Percentiles rank a stretch among this genome's conserved stretches.
Conservation (phyloP, 1,140 invertebrate species). For the Bacillus rossius region DNA sequence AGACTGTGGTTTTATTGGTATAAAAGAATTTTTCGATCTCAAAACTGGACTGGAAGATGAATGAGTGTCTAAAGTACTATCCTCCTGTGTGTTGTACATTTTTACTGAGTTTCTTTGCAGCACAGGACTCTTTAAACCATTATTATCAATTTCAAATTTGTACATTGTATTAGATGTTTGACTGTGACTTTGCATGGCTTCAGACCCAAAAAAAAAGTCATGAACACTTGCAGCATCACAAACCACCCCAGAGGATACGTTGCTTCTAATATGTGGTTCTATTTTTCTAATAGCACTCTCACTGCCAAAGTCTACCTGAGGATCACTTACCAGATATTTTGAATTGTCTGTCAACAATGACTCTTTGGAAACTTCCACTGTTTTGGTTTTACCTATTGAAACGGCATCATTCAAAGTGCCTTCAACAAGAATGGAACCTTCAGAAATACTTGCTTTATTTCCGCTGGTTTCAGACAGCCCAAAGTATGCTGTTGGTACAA, state of each 20-base stretch:
- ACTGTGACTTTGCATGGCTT: slow-evolving; percentile 9
- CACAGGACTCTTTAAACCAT: background rate
- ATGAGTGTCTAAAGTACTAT: no score
- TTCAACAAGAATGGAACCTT: no score
- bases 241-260: background rate
- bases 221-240: slow-evolving; percentile 17
- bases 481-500: no score
- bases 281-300: slow-evolving; percentile 10
- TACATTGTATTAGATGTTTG: slow-evolving; percentile 12
- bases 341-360: no score
- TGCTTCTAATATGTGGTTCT: background rate
- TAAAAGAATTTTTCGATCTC: slow-evolving; percentile 7
- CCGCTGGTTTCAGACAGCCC: no score
- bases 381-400: no score
- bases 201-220: background rate
- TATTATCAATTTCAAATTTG: background rate
- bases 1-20: slow-evolving; percentile 4
- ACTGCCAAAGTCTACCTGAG: slow-evolving; percentile 21
- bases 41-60: background rate
- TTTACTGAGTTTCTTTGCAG: no score
- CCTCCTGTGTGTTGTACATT: no score
- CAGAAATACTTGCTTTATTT: no score
- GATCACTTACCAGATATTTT: slow-evolving; percentile 4
- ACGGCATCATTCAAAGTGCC: no score
- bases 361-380: no score